These are phyloP conservation scores for Calosoma granatense DNA, from an alignment of 1,140 invertebrate species.

Conservation along the genomic window DNA sequence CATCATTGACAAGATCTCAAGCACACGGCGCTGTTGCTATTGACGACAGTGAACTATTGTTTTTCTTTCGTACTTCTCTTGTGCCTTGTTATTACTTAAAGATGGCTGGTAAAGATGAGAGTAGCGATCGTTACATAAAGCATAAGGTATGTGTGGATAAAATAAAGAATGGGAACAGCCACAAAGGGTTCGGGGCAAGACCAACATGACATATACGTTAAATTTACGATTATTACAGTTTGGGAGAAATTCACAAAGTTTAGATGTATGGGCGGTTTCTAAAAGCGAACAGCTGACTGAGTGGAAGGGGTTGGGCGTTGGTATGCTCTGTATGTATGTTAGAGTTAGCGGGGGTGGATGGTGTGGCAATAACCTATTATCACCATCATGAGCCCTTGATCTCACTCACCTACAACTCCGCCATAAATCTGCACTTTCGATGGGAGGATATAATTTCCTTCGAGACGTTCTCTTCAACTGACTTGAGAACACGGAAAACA, in stretches of 20 bases:
- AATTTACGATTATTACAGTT: conserved; percentile 9
- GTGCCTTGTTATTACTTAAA: too few relatives aligned
- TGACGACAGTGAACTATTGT: too few relatives aligned
- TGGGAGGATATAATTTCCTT: too few relatives aligned
- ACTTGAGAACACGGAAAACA: too few relatives aligned
- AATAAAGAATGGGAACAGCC: neutral
- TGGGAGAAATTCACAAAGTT: neutral
- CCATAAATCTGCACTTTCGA: neutral
- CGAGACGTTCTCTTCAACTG: too few relatives aligned
- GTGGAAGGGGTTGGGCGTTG: neutral
- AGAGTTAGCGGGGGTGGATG: too few relatives aligned
- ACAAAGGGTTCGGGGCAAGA: neutral
- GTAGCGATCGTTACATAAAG: neutral
- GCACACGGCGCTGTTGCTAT: too few relatives aligned
- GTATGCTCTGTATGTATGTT: too few relatives aligned
- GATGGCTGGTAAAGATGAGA: too few relatives aligned
- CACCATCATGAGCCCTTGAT: neutral
- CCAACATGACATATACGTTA: neutral
- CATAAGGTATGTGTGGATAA: neutral
- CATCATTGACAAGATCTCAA: too few relatives aligned
- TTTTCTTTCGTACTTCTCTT: too few relatives aligned
- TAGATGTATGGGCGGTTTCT: conserved; percentile 5
- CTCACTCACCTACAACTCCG: neutral
- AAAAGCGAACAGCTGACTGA: too few relatives aligned
- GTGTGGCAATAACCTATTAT: conserved; percentile 5